These are phyloP conservation scores for Parus major DNA, from an alignment of 2,113 vertebrate genomes.

Conservation along the genomic window DNA sequence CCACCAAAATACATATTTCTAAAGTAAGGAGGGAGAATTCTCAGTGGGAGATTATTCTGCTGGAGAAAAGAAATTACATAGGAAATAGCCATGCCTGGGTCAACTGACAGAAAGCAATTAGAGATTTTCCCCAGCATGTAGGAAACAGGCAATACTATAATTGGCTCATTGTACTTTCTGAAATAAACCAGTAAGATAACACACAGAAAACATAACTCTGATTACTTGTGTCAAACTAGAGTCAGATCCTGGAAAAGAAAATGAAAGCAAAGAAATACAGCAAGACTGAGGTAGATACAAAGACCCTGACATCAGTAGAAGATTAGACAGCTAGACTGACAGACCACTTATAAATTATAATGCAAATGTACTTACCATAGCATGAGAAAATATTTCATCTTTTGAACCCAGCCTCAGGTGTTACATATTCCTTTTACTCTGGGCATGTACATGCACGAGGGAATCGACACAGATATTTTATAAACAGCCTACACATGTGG, in stretches of 20 bases:
- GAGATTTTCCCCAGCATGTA: not conserved
- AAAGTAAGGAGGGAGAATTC: not conserved
- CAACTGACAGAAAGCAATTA: slow-evolving; percentile 46
- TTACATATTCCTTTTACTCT: not conserved
- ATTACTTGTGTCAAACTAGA: not conserved
- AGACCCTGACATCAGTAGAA: not conserved
- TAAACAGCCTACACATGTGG: not conserved
- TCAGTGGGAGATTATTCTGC: not conserved
- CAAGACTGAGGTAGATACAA: not conserved
- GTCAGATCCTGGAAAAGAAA: not conserved
- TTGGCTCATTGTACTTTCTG: not conserved
- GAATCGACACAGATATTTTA: not conserved
- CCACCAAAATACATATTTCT: not conserved
- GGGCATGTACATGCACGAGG: not conserved
- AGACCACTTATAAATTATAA: not conserved
- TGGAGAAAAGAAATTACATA: slow-evolving; percentile 32
- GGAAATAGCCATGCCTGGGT: slow-evolving; percentile 4
- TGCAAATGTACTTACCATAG: not conserved
- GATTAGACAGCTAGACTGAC: not conserved
- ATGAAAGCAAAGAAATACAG: not conserved
- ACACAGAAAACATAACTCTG: not conserved
- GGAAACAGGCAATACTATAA: not conserved
- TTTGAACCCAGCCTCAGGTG: not conserved
- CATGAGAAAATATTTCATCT: not conserved
- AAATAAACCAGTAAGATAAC: not conserved